phyloP scores from a whole-genome alignment of 2,888 invertebrate genomes.

The Tetragnatha montana region DNA sequence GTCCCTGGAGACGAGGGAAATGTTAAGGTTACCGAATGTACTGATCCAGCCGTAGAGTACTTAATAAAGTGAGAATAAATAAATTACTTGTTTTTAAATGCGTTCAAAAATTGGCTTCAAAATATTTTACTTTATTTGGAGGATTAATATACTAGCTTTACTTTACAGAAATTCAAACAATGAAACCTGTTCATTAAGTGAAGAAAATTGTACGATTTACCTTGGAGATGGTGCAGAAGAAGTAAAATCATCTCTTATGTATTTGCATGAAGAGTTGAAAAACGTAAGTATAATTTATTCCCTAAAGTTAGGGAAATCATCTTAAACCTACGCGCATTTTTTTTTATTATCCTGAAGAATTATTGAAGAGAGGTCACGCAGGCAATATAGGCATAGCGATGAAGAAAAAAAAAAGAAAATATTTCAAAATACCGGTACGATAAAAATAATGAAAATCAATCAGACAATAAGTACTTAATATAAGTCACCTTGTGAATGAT shows the following conservation, averaged over 20 bases:
- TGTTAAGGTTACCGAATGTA: slow-evolving; percentile 49
- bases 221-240: neutral
- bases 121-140: too few species aligned
- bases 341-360: too few species aligned
- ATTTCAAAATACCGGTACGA: too few species aligned
- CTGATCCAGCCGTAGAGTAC: slow-evolving; percentile 26
- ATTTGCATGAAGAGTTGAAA: slow-evolving; percentile 28
- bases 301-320: too few species aligned
- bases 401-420: too few species aligned
- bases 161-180: slow-evolving; percentile 6
- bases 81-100: neutral
- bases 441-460: too few species aligned
- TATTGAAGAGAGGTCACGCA: too few species aligned
- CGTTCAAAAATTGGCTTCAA: neutral
- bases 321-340: too few species aligned
- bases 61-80: slow-evolving; percentile 30
- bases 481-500: too few species aligned
- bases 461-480: too few species aligned
- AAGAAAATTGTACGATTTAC: slow-evolving; percentile 7
- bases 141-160: too few species aligned
- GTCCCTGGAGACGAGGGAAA: slow-evolving; percentile 54
- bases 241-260: slow-evolving; percentile 54
- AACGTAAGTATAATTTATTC: slow-evolving; percentile 28
- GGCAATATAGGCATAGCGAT: too few species aligned
- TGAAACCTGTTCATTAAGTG: slow-evolving; percentile 12